A percentile compares a stretch with the other conserved stretches of the same genome.
Evolutionary conservation across 1,140 invertebrate species (phyloP).

Genomic region (Panulirus ornatus): DNA sequence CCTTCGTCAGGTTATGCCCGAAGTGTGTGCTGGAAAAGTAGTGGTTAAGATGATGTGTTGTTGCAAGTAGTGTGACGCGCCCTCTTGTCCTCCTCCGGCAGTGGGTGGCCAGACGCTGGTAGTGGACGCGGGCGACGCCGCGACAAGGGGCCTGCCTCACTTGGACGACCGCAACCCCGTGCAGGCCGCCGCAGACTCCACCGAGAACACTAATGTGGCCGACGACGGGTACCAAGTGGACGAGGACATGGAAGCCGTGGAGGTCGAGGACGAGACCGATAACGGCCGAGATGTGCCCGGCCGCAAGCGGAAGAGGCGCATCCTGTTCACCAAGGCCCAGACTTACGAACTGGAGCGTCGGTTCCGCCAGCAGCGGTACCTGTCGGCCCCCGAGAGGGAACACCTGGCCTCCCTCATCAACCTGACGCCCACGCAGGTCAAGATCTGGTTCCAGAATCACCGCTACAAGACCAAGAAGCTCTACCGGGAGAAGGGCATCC

Average conservation of each 20-base stretch:
- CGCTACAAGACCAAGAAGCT: constrained; percentile 94
- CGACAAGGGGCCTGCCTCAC: not conserved
- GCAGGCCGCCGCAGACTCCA: constrained; percentile 67
- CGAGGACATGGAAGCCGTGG: constrained; percentile 51
- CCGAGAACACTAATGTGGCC: constrained; percentile 53
- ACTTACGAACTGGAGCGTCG: constrained; percentile 81
- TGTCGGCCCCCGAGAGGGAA: constrained; percentile 97
- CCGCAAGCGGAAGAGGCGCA: constrained; percentile 57
- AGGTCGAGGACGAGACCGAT: constrained; percentile 42
- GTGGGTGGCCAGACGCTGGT: constrained; percentile 33
- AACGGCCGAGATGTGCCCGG: constrained; percentile 35
- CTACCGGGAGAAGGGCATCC: constrained; percentile 70
- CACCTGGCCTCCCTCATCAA: constrained; percentile 95
- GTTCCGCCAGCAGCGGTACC: constrained; percentile 96
- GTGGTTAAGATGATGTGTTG: too few relatives aligned
- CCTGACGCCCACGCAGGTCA: constrained; percentile 82
- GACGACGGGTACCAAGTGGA: constrained; percentile 46
- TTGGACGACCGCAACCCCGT: constrained; percentile 41
- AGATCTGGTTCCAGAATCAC: constrained; percentile 97
- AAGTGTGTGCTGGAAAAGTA: too few relatives aligned
- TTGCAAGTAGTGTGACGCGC: not conserved
- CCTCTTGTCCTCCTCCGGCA: not conserved
- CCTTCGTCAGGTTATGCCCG: too few relatives aligned
- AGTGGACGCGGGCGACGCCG: not conserved
- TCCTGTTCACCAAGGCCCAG: constrained; percentile 63